These are phyloP conservation scores for Drosophila kohkoa DNA, from an alignment of 1,140 invertebrate species.

Conservation along the genomic window DNA sequence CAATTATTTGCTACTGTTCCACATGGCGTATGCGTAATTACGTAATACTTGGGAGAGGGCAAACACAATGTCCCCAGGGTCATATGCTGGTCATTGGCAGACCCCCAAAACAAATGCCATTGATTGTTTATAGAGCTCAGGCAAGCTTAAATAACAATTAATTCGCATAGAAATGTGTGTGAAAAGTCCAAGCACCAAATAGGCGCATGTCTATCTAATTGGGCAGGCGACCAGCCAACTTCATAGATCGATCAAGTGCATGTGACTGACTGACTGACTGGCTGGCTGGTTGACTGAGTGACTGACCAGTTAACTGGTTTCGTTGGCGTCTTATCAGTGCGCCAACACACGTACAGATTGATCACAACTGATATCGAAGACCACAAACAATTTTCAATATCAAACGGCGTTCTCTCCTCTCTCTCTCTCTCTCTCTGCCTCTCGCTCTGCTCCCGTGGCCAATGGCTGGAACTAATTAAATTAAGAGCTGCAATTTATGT, in stretches of 20 bases:
- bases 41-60: constrained; percentile 33
- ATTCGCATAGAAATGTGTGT: constrained; percentile 19
- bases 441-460: not conserved
- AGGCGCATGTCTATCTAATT: constrained; percentile 42
- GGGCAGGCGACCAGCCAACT: constrained; percentile 30
- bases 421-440: not conserved
- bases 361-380: constrained; percentile 54
- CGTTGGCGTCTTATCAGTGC: constrained; percentile 25
- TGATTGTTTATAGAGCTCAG: constrained; percentile 65
- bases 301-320: constrained; percentile 17
- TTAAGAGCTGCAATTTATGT: constrained; percentile 77
- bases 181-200: constrained; percentile 7
- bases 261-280: constrained; percentile 49
- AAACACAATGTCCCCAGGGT: constrained; percentile 52
- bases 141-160: constrained; percentile 77
- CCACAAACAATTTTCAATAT: constrained; percentile 53
- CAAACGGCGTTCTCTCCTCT: constrained; percentile 16
- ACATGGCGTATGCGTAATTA: constrained; percentile 72
- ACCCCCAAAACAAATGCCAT: constrained; percentile 43
- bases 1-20: constrained; percentile 24
- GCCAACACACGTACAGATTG: constrained; percentile 52
- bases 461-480: constrained; percentile 55
- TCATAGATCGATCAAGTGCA: constrained; percentile 62
- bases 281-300: not conserved
- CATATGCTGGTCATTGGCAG: constrained; percentile 56